Evolutionary conservation across 2,113 vertebrate genomes (phyloP).

Genomic region (Bucco capensis): DNA sequence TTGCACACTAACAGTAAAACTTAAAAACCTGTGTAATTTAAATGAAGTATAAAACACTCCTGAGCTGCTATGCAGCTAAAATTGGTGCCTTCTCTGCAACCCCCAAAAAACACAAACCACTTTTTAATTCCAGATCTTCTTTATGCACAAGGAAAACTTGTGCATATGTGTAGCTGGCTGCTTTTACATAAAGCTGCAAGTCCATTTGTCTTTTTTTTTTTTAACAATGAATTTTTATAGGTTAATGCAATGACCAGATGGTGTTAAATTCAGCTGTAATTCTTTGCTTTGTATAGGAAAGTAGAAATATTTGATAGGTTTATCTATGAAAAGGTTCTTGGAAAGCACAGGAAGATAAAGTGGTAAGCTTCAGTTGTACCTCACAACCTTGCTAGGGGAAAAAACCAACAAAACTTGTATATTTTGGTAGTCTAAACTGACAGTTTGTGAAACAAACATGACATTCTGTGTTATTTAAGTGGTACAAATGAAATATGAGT

Average conservation of each 20-base stretch:
- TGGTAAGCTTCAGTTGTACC: conserved; percentile 55
- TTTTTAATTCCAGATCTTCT: conserved; percentile 14
- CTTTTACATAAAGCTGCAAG: conserved; percentile 21
- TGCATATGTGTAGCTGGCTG: conserved; percentile 14
- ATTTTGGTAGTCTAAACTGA: conserved; percentile 66
- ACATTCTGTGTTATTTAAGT: conserved; percentile 62
- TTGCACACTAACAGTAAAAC: not conserved
- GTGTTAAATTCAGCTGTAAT: conserved; percentile 69
- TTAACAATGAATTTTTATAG: conserved; percentile 54
- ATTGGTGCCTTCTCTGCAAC: conserved; percentile 58
- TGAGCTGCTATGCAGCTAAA: conserved; percentile 41
- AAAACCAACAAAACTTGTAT: conserved; percentile 36
- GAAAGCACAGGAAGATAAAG: conserved; percentile 55
- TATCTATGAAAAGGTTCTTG: conserved; percentile 49
- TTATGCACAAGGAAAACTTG: not conserved
- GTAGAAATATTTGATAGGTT: conserved; percentile 52
- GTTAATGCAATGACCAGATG: conserved; percentile 50
- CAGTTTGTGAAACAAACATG: conserved; percentile 67
- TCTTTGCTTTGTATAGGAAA: conserved; percentile 65
- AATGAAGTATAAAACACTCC: conserved; percentile 59
- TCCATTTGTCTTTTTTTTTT: conserved; percentile 9
- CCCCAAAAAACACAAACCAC: not conserved
- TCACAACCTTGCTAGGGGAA: conserved; percentile 38
- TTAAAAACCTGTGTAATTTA: conserved; percentile 2
- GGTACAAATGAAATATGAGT: conserved; percentile 43